phyloP scores from a whole-genome alignment of 2,888 invertebrate genomes.

The Drosophila mimetica region DNA sequence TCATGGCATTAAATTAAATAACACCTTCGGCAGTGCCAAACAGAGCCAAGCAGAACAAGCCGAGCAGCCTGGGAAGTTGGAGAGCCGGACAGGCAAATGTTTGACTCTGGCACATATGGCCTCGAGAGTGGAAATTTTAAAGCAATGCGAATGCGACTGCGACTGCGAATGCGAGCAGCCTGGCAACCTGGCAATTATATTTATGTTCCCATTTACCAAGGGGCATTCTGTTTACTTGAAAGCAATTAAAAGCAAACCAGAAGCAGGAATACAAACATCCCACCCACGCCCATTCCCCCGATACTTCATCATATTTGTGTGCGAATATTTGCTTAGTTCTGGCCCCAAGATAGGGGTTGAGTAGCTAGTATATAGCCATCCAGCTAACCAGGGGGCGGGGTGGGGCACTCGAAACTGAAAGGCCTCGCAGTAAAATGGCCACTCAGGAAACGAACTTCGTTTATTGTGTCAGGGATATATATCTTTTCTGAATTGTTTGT shows the following conservation, averaged over 20 bases:
- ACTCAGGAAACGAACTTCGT: conserved; percentile 80
- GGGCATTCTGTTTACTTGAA: conserved; percentile 76
- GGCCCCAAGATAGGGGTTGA: conserved; percentile 33
- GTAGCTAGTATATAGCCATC: neutral
- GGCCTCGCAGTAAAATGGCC: conserved; percentile 77
- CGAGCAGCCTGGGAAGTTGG: no score
- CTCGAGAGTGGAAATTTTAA: conserved; percentile 48
- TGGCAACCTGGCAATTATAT: conserved; percentile 71
- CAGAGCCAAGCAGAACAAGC: neutral
- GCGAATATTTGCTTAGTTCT: conserved; percentile 68
- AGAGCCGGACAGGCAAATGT: conserved; percentile 23
- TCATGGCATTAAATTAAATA: conserved; percentile 53
- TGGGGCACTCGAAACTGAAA: conserved; percentile 52
- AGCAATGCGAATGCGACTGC: conserved; percentile 29
- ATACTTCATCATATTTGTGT: conserved; percentile 75
- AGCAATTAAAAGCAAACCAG: conserved; percentile 73
- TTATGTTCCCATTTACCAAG: conserved; percentile 71
- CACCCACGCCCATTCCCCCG: conserved; percentile 7
- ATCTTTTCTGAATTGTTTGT: conserved; percentile 59
- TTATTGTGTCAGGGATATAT: conserved; percentile 77
- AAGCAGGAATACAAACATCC: conserved; percentile 30
- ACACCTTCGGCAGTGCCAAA: conserved; percentile 29
- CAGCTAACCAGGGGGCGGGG: neutral
- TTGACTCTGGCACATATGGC: conserved; percentile 31
- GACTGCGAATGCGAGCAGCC: no score